phyloP scores from a whole-genome alignment of 1,140 invertebrate species.

The Brachionus manjavacas region DNA sequence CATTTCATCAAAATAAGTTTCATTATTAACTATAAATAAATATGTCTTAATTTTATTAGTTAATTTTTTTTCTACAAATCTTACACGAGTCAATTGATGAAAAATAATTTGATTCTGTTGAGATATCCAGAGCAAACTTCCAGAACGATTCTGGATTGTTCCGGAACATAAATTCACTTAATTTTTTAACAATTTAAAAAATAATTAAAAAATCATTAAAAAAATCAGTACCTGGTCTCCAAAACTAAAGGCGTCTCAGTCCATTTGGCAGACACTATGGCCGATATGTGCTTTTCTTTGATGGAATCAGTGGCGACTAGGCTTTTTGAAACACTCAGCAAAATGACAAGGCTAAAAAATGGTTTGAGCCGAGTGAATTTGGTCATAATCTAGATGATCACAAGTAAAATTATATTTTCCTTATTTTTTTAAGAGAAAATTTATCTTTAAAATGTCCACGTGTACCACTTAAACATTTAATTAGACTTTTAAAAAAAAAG shows the following conservation, averaged over 20 bases:
- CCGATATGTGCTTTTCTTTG: slow-evolving; percentile 37
- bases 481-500: no score
- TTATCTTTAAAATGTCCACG: background rate
- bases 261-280: slow-evolving; percentile 30
- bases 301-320: background rate
- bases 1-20: slow-evolving; percentile 39
- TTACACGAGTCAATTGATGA: background rate
- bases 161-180: slow-evolving; percentile 26
- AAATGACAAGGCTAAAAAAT: background rate
- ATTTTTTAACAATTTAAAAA: background rate
- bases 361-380: background rate
- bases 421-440: background rate
- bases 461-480: background rate
- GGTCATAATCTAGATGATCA: background rate
- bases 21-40: slow-evolving; percentile 12
- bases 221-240: slow-evolving; percentile 21
- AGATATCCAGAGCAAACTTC: slow-evolving; percentile 15
- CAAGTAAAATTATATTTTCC: background rate
- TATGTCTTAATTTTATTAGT: background rate
- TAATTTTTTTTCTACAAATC: background rate
- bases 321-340: background rate
- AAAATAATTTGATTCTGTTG: background rate
- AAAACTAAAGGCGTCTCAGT: slow-evolving; percentile 10
- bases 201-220: background rate
- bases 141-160: slow-evolving; percentile 5